Base-by-base conservation (phyloP, 2,113 vertebrate species). In the Pygoscelis adeliae region DNA sequence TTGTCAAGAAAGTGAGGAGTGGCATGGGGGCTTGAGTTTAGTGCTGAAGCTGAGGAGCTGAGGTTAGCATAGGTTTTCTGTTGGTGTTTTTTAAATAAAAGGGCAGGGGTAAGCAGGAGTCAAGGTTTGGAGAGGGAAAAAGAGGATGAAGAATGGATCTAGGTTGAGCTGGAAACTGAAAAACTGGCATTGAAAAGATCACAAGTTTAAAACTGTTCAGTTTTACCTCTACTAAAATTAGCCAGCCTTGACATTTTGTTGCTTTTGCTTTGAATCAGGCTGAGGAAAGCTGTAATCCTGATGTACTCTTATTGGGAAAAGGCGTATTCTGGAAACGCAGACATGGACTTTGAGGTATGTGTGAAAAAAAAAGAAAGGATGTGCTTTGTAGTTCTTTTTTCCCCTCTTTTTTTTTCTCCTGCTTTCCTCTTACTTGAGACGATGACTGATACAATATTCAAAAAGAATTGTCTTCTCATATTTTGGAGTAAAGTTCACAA, bases 1-100 rank as follows among this genome's bases (percentile, higher is more conserved):
- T 2, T 12, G 15, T 19, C 47, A 77, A 19, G n/a, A 42, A 80
- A 87, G 2, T 46, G 32, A 77, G 17, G 10, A 70, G 26, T 47
- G 19, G 3, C 0, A 0, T 6, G 10, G 22, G 11, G 19, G 8
- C 42, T 59, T 27, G 47, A n/a, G 25, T 16, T 44, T 1, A 74
- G 42, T 34, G 42, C 52, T 34, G 22, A 44, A 72, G 58, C 27
- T n/a, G 34, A 55, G 55, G n/a, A 59, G 44, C 7, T 92, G 71
- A 69, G 25, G 36, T 61, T 61, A 25, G 15, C 1, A 1, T 22
- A 44, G 11, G 4, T 32, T 42, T 76, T 30, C 16, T 50, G 19
- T 50, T 34, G 16, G 19, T 59, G 5, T 7, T 69, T 91, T 62
- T 40, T 36, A 70, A 58, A 90, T 19, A 49, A 59, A 49, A 82